Conservation (phyloP, 1,140 invertebrate species). For the Whitmania pigra region DNA sequence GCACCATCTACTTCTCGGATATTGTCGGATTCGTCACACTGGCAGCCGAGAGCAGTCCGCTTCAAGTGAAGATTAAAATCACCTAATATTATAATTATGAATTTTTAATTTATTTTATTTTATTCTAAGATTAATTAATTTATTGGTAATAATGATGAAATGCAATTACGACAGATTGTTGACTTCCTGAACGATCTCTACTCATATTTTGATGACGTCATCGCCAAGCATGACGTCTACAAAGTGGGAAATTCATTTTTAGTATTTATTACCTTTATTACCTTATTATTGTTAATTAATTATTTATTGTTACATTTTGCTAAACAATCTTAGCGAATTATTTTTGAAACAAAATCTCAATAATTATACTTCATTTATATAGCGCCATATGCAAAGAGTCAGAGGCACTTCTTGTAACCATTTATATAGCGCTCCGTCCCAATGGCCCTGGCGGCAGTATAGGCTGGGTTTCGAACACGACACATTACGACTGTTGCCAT, state of each 20-base stretch:
- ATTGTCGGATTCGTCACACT: constrained; percentile 93
- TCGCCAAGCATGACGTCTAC: constrained; percentile 87
- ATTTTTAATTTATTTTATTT: constrained; percentile 27
- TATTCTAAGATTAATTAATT: too few species aligned
- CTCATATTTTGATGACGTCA: constrained; percentile 81
- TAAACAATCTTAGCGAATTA: too few species aligned
- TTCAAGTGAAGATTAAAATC: constrained; percentile 43
- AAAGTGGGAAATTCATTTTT: constrained; percentile 54
- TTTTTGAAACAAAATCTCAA: too few species aligned
- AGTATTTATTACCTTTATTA: constrained; percentile 24
- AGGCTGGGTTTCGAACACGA: too few species aligned
- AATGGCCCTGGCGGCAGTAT: too few species aligned
- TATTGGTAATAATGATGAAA: too few species aligned
- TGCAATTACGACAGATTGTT: constrained; percentile 55
- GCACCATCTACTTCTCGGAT: constrained; percentile 83
- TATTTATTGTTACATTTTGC: constrained; percentile 44
- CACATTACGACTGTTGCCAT: too few species aligned
- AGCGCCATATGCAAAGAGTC: too few species aligned
- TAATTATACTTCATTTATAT: too few species aligned
- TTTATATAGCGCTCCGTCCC: too few species aligned
- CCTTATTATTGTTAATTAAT: constrained; percentile 85
- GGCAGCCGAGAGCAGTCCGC: constrained; percentile 52
- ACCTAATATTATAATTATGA: constrained; percentile 1
- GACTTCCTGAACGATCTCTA: constrained; percentile 85
- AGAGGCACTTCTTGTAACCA: too few species aligned